Conservation (phyloP, 2,888 invertebrate species). For the Latrodectus elegans region DNA sequence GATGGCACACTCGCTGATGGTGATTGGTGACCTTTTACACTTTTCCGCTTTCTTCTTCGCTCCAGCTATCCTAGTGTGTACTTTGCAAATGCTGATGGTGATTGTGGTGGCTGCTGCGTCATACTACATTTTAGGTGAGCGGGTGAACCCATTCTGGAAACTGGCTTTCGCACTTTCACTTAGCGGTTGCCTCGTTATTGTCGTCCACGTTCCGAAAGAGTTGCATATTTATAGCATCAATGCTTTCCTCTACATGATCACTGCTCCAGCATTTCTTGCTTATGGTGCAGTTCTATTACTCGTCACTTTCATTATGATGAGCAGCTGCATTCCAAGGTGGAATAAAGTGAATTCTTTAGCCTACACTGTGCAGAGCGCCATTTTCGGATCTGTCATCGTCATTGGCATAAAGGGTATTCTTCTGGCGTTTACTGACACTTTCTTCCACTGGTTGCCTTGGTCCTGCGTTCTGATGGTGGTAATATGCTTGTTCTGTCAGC, state of each 20-base stretch:
- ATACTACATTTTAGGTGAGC: conserved; percentile 31
- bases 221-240: conserved; percentile 28
- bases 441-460: conserved; percentile 53
- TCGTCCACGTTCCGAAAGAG: conserved; percentile 44
- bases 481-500: conserved; percentile 23
- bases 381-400: conserved; percentile 47
- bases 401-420: conserved; percentile 46
- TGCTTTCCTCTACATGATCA: conserved; percentile 24
- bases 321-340: conserved; percentile 28
- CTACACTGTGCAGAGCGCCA: conserved; percentile 40
- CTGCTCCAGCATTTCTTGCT: conserved; percentile 19
- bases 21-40: conserved; percentile 50
- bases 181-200: conserved; percentile 45
- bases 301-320: conserved; percentile 15
- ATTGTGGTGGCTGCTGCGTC: conserved; percentile 38
- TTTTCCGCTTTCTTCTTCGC: conserved; percentile 54
- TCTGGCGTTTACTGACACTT: conserved; percentile 24
- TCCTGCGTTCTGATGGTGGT: conserved; percentile 10
- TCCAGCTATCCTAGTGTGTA: conserved; percentile 45
- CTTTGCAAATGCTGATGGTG: conserved; percentile 39
- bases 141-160: conserved; percentile 31
- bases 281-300: conserved; percentile 10
- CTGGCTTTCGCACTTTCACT: conserved; percentile 37
- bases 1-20: conserved; percentile 47
- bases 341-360: conserved; percentile 35